phyloP scores from a whole-genome alignment of 2,797 vertebrate species.

The Pseudotriccus pelzelni region DNA sequence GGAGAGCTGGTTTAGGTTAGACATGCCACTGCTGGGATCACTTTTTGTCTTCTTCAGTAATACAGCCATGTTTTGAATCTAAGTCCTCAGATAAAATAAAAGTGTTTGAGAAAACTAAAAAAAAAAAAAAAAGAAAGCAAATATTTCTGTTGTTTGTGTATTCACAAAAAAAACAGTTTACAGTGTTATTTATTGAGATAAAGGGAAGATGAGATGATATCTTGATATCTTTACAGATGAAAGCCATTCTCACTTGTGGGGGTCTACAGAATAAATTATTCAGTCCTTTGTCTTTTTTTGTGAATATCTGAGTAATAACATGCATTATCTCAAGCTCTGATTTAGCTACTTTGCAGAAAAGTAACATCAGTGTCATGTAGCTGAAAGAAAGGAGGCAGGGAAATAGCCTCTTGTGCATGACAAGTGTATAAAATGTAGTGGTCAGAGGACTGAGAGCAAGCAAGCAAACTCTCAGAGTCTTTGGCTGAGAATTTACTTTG shows the following conservation, averaged over 20 bases:
- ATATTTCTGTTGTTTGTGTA: background rate
- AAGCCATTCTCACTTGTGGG: background rate
- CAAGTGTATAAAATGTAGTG: background rate
- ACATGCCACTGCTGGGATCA: fast-evolving
- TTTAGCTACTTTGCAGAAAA: background rate
- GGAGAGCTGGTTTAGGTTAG: background rate
- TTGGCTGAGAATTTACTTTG: background rate
- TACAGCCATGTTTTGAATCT: background rate
- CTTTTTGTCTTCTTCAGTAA: background rate
- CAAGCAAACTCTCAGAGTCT: background rate
- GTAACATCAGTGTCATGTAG: background rate
- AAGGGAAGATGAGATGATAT: background rate
- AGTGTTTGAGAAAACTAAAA: background rate
- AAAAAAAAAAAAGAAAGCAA: background rate
- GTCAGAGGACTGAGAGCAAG: background rate
- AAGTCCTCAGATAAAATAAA: background rate
- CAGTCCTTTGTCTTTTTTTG: background rate
- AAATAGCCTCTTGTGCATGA: background rate
- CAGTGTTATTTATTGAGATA: background rate
- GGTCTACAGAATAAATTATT: background rate
- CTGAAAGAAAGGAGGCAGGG: background rate
- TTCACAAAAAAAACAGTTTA: background rate
- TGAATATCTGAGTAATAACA: background rate
- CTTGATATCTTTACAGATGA: background rate
- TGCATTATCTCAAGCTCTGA: background rate